These are phyloP conservation scores for Ricordea florida DNA, from an alignment of 92 coral and sea anemone species.

Conservation along the genomic window DNA sequence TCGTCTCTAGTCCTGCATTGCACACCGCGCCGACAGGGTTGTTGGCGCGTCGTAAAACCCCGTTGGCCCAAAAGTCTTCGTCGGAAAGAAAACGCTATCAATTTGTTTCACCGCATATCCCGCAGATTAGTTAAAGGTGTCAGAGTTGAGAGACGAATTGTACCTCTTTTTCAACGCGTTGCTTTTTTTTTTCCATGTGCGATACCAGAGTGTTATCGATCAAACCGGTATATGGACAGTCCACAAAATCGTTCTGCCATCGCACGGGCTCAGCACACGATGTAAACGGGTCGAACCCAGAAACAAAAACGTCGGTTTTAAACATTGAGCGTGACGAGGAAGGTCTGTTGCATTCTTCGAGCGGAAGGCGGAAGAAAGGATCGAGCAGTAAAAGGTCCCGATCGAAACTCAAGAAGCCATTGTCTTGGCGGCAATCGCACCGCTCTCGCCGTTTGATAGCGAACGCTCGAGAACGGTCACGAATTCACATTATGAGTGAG, in stretches of 20 bases:
- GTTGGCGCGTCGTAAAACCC: too few relatives aligned
- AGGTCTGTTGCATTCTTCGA: conserved; percentile 4
- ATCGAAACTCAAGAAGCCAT: conserved; percentile 56
- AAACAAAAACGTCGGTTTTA: background rate
- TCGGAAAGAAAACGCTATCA: too few relatives aligned
- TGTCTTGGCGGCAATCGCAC: conserved; percentile 88
- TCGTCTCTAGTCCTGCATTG: too few relatives aligned
- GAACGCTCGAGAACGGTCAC: conserved; percentile 91
- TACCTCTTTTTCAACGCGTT: background rate
- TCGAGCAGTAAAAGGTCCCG: conserved; percentile 53
- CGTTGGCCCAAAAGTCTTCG: too few relatives aligned
- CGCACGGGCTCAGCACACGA: background rate
- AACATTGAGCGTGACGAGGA: conserved; percentile 1
- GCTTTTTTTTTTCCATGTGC: conserved; percentile 38
- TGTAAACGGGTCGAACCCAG: too few relatives aligned
- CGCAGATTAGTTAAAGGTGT: conserved; percentile 11
- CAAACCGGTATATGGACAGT: conserved; percentile 46
- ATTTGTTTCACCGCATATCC: too few relatives aligned
- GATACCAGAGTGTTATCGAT: conserved; percentile 34
- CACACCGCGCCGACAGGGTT: too few relatives aligned
- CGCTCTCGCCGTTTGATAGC: conserved; percentile 95
- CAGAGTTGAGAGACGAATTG: conserved; percentile 9
- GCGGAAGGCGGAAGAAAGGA: conserved; percentile 6
- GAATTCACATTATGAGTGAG: conserved; percentile 96
- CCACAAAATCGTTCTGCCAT: conserved; percentile 28